Evolutionary conservation across 2,113 vertebrate species (phyloP).

Genomic region (Perca schrenkii): DNA sequence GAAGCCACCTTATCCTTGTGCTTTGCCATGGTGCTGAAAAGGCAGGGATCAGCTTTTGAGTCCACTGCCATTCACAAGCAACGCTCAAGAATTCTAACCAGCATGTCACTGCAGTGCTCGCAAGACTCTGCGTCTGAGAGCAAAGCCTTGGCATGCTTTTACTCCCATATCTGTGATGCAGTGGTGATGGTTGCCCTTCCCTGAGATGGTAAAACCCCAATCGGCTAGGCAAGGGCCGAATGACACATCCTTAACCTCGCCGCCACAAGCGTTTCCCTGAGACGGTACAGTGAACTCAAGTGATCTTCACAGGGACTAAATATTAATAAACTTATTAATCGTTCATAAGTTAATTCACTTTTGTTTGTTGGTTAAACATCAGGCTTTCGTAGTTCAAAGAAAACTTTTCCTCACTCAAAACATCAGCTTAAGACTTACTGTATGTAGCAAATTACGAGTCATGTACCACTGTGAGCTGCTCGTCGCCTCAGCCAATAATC

Average conservation of each 20-base stretch:
- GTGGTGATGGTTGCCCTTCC: background rate
- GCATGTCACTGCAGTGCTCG: no score
- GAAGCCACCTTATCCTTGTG: background rate
- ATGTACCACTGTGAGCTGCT: conserved; percentile 17
- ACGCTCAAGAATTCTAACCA: background rate
- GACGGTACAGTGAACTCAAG: background rate
- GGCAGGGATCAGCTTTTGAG: background rate
- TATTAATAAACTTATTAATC: background rate
- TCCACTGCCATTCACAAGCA: background rate
- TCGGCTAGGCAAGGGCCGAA: background rate
- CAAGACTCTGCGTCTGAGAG: background rate
- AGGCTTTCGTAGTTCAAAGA: background rate
- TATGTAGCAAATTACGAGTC: background rate
- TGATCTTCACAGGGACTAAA: background rate
- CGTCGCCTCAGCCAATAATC: conserved; percentile 28
- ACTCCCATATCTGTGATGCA: background rate
- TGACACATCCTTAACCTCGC: background rate
- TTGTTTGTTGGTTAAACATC: background rate
- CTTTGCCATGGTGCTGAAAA: background rate
- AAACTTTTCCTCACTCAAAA: background rate
- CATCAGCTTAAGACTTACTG: background rate
- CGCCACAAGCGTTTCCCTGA: background rate
- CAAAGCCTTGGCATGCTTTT: background rate
- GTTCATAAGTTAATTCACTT: background rate
- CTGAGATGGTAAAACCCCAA: background rate